Conservation (phyloP, 2,797 vertebrate species). For the Lemur catta region DNA sequence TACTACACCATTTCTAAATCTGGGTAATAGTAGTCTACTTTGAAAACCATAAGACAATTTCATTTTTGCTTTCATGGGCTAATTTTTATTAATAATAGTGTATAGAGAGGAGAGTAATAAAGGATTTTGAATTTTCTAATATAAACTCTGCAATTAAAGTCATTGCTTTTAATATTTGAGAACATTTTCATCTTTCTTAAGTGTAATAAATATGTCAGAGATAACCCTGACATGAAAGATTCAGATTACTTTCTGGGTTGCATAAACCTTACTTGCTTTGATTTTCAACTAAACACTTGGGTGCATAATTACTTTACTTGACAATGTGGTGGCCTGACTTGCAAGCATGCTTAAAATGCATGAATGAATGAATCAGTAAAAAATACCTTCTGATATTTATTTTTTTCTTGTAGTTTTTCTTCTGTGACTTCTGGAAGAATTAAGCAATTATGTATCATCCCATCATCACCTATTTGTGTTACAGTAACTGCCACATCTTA, state of each 20-base stretch:
- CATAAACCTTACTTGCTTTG: background rate
- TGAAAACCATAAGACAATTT: background rate
- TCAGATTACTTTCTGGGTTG: background rate
- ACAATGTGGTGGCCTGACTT: background rate
- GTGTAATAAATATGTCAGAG: background rate
- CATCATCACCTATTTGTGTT: background rate
- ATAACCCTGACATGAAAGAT: background rate
- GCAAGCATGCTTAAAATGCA: background rate
- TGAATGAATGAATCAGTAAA: background rate
- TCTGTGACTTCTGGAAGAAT: conserved; percentile 1
- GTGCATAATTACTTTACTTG: background rate
- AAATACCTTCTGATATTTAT: background rate
- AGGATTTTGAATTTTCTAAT: background rate
- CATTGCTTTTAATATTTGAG: background rate
- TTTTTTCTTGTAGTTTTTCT: background rate
- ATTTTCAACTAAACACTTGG: background rate
- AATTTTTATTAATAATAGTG: background rate
- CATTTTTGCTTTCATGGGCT: background rate
- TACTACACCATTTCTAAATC: background rate
- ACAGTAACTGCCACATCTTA: background rate
- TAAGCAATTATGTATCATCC: background rate
- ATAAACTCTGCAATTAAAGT: background rate
- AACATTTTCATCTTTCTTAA: background rate
- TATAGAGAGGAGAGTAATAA: background rate
- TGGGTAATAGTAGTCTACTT: background rate